Evolutionary conservation across 2,113 vertebrate genomes (phyloP), one percentile per base, ranked within the genome.

Genomic region (Microtus richardsoni): DNA sequence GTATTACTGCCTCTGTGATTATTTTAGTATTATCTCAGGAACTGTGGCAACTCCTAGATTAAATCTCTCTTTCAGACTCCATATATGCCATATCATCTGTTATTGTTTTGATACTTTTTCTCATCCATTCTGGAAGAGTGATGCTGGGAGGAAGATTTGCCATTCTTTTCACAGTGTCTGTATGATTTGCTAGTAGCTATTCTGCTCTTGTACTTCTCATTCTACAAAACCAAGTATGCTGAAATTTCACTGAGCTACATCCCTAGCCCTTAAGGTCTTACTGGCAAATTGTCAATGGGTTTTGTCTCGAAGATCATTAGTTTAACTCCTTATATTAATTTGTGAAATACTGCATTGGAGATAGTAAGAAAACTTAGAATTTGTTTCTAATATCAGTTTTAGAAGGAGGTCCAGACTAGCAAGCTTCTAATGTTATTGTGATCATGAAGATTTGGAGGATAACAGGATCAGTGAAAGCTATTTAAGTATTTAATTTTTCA

Each of bases 51-150:
- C 36, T 39, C 10, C 84, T 47, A 36, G 22, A 91, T 83, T 94
- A 93, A 85, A 86, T 83, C 66, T 96, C 89, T 86, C 22, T 83
- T 87, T 97, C 92, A 62, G 66, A 88, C 0, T 28, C 41, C 4
- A 26, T 77, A 21, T 47, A 36, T 71, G 24, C 82, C 58, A 58
- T 60, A 60, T 85, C 78, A 70, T 58, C 33, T 96, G 39, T 49
- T 39, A 52, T 71, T 89, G 19, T 79, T 93, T 93, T 89, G 28
- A 68, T 91, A n/a, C 70, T 70, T 41, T 36, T 44, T 89, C 24
- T 49, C 85, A 41, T 78, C 70, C 66, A 62, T 21, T 89, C 83
- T 82, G 28, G 21, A n/a, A 75, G 39, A 88, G 22, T 73, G 17
- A 73, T 16, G 88, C 24, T 54, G 21, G 0, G 8, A n/a, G 13